Conservation (phyloP, 2,888 invertebrate species). For the Mythimna albipuncta region DNA sequence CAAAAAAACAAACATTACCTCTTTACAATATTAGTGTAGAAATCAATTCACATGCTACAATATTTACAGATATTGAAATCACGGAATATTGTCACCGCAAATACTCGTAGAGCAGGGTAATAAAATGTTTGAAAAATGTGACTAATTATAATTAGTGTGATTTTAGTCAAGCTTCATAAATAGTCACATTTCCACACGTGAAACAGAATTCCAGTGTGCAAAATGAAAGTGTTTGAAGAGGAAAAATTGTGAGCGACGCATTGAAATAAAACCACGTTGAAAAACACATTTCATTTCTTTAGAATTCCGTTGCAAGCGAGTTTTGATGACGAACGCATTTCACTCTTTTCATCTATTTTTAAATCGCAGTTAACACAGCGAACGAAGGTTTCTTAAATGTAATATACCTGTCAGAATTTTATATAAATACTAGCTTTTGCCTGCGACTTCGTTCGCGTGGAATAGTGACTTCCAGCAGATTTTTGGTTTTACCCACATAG, state of each 20-base stretch:
- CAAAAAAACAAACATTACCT: no score
- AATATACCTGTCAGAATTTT: slow-evolving; percentile 5
- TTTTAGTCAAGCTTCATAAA: not conserved
- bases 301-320: slow-evolving; percentile 41
- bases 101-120: not conserved
- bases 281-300: slow-evolving; percentile 59
- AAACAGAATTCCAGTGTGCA: slow-evolving; percentile 19
- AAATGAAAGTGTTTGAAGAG: slow-evolving; percentile 43
- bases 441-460: no score
- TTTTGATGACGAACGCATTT: slow-evolving; percentile 52
- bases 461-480: no score
- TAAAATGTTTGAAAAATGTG: not conserved
- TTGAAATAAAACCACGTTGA: slow-evolving; percentile 37
- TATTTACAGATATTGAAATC: not conserved
- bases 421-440: no score
- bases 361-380: slow-evolving; percentile 22
- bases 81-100: not conserved
- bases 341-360: slow-evolving; percentile 53
- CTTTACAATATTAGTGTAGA: no score
- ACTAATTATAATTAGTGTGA: slow-evolving; percentile 1
- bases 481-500: no score
- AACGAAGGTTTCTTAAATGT: slow-evolving; percentile 26
- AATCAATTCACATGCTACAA: no score
- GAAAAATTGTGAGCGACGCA: slow-evolving; percentile 42
- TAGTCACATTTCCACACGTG: not conserved